Percentiles rank a stretch among this genome's conserved stretches.
Conservation (phyloP, 2,888 invertebrate species). For the Eristalis intricaria region DNA sequence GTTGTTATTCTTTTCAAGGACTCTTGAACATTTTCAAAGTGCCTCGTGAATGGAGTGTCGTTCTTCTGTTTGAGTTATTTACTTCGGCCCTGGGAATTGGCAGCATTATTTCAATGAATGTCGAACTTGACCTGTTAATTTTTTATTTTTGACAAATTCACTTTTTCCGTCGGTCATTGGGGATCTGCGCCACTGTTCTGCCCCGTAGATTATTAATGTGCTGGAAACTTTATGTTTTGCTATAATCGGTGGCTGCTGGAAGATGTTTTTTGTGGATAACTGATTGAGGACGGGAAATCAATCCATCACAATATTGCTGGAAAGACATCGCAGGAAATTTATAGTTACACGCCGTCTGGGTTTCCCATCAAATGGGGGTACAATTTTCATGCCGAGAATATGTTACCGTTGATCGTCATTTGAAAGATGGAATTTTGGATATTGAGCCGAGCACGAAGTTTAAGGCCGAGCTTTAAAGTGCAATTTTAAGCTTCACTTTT, state of each 20-base stretch:
- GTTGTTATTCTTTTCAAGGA: conserved; percentile 23
- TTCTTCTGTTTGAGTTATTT: conserved; percentile 62
- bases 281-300: no score
- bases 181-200: conserved; percentile 36
- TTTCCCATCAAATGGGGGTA: no score
- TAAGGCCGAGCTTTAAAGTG: no score
- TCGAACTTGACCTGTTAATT: conserved; percentile 44
- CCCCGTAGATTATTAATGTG: conserved; percentile 47
- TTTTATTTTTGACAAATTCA: conserved; percentile 44
- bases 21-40: conserved; percentile 50
- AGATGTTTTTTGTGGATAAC: no score
- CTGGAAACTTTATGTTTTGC: conserved; percentile 29
- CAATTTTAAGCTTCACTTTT: no score
- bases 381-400: no score
- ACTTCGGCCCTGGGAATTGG: conserved; percentile 47
- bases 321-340: no score
- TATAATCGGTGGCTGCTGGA: not conserved
- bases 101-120: conserved; percentile 68
- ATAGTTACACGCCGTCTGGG: no score
- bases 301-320: no score
- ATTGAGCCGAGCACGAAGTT: no score
- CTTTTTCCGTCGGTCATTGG: conserved; percentile 1
- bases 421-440: no score
- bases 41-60: conserved; percentile 50
- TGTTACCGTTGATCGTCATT: no score